A percentile compares a stretch with the other conserved stretches of the same genome.
Evolutionary conservation across 1,140 invertebrate species (phyloP).

Genomic region (Drosophila mayri): DNA sequence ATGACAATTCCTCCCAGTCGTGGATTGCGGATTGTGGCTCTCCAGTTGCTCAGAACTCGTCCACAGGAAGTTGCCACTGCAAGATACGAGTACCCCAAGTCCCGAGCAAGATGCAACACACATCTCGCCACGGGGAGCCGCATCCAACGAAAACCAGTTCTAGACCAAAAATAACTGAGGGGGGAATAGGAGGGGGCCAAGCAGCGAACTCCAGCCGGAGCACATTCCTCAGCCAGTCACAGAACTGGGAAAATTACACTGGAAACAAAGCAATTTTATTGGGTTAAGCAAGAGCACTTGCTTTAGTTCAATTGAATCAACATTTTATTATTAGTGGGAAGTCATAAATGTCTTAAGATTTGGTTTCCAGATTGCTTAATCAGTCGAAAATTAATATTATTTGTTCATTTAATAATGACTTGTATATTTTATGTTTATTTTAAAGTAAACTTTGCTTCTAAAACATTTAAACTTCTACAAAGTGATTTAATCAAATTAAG

Average conservation of each 20-base stretch:
- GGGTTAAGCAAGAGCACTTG: slow-evolving; percentile 1
- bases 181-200: slow-evolving; percentile 1
- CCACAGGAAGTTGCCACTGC: slow-evolving; percentile 80
- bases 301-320: not conserved
- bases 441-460: not conserved
- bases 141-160: slow-evolving; percentile 54
- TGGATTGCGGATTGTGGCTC: slow-evolving; percentile 30
- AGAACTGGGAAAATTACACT: slow-evolving; percentile 31
- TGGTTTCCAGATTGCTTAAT: not conserved
- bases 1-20: slow-evolving; percentile 61
- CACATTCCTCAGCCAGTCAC: slow-evolving; percentile 58
- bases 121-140: slow-evolving; percentile 49
- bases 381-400: no score
- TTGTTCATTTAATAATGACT: no score
- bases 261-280: not conserved
- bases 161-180: slow-evolving; percentile 57
- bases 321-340: no score
- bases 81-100: slow-evolving; percentile 40
- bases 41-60: slow-evolving; percentile 46
- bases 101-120: slow-evolving; percentile 38
- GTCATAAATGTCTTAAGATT: not conserved
- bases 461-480: no score
- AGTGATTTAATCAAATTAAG: no score
- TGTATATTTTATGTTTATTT: no score
- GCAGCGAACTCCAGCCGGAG: slow-evolving; percentile 46